Conservation (phyloP, 2,888 invertebrate genomes). For the Drosophila percnosoma region DNA sequence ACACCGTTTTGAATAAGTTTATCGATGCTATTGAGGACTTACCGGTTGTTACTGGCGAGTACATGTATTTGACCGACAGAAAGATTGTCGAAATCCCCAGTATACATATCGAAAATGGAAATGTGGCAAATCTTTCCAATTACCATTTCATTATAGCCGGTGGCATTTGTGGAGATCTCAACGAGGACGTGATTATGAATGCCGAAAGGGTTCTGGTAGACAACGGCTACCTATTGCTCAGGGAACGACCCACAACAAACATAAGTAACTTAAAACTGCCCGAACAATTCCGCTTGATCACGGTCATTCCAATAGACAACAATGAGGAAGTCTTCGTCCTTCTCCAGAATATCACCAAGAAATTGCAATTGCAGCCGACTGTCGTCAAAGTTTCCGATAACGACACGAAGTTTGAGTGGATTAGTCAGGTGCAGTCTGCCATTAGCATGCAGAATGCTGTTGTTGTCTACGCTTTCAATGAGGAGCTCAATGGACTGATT, state of each 20-base stretch:
- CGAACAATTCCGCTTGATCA: slow-evolving; percentile 71
- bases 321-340: slow-evolving; percentile 81
- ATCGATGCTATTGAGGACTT: slow-evolving; percentile 88
- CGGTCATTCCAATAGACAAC: slow-evolving; percentile 74
- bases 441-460: slow-evolving; percentile 82
- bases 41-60: slow-evolving; percentile 89
- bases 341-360: slow-evolving; percentile 72
- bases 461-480: slow-evolving; percentile 89
- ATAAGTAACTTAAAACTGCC: slow-evolving; percentile 80
- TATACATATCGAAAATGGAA: slow-evolving; percentile 88
- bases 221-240: slow-evolving; percentile 87
- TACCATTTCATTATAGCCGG: slow-evolving; percentile 81
- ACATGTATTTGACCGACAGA: slow-evolving; percentile 85
- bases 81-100: slow-evolving; percentile 84
- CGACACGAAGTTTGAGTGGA: slow-evolving; percentile 80
- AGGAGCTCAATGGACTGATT: slow-evolving; percentile 91
- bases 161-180: slow-evolving; percentile 62
- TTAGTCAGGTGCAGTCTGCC: slow-evolving; percentile 73
- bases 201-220: slow-evolving; percentile 86
- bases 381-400: slow-evolving; percentile 73
- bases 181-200: slow-evolving; percentile 83
- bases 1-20: slow-evolving; percentile 86
- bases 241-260: slow-evolving; percentile 86
- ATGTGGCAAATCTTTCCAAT: slow-evolving; percentile 84
- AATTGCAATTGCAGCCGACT: slow-evolving; percentile 54